Base-by-base conservation (phyloP, 2,797 vertebrate genomes). In the Chelon labrosus region DNA sequence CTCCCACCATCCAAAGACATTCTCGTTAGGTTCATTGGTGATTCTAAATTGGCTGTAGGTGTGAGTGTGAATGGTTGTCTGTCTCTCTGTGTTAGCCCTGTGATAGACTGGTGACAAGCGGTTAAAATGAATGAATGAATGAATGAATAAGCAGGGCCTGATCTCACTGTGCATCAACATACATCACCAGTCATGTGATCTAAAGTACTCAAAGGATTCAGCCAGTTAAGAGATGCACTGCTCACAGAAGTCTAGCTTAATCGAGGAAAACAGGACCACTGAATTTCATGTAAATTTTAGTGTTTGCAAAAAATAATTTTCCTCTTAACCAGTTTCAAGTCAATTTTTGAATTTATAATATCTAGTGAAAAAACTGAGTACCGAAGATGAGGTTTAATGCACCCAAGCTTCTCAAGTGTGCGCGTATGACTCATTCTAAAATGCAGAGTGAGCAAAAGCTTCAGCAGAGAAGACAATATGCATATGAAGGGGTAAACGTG, bases 241-340 rank as follows among this genome's bases (percentile, higher is more conserved):
- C 79, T 86, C 70, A 88, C 27, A 65, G 6, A 59, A 31, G 16
- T 60, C 69, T 51, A 54, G 41, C 66, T 57, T 54, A 58, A 72
- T 46, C 44, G 52, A 69, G 67, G 66, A 42, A 83, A 81, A 79
- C 20, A 35, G 19, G 42, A 20, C 25, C 67, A 77, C 66, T 39
- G 44, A 61, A 35, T 35, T 7, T 3, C 6, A 35, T 35, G 31
- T 35, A 38, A 67, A 77, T 56, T 47, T 41, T 5, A 68, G 22
- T 74, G 80, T 81, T 89, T 82, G 62, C 60, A 75, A 58, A 71
- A 77, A 59, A 1, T 10, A 70, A 38, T 1, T 8, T 6, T 17
- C 7, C 19, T 55, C 10, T 20, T 27, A 42, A n/a, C 74, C 53
- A 38, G 38, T 66, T 59, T 4, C 31, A 46, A 52, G 31, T 57